A percentile compares a stretch with the other conserved stretches of the same genome.
phyloP scores from a whole-genome alignment of 2,113 vertebrate species.

The Nipponia nippon region DNA sequence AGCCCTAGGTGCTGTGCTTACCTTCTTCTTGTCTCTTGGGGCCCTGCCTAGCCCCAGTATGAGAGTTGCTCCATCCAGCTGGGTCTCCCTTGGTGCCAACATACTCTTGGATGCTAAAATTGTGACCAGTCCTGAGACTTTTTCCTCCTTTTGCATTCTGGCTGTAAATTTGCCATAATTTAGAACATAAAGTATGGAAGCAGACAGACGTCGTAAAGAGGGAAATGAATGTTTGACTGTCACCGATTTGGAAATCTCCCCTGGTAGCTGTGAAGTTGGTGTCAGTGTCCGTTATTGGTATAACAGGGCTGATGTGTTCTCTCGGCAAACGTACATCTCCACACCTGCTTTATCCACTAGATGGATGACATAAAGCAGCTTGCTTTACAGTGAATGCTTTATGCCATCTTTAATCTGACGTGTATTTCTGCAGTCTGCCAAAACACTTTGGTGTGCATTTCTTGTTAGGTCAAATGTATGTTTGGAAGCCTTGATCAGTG shows the following conservation, averaged over 20 bases:
- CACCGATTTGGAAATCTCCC: not conserved
- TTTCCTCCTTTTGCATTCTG: not conserved
- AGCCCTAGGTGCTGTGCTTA: not conserved
- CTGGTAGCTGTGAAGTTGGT: not conserved
- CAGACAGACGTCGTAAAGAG: not conserved
- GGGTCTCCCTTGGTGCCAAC: not conserved
- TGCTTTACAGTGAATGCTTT: not conserved
- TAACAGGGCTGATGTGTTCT: not conserved
- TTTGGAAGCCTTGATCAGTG: slow-evolving; percentile 16
- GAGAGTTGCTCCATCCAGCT: not conserved
- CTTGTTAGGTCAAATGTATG: slow-evolving; percentile 9
- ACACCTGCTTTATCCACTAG: not conserved
- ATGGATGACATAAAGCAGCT: slow-evolving; percentile 10
- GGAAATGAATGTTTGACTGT: not conserved
- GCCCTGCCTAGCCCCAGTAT: not conserved
- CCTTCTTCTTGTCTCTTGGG: not conserved
- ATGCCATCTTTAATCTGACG: slow-evolving; percentile 32
- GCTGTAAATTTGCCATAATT: not conserved
- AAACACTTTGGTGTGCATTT: not conserved
- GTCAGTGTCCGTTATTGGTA: not conserved
- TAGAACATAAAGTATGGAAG: not conserved
- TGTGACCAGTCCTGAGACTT: not conserved
- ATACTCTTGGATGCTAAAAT: not conserved
- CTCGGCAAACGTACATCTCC: not conserved
- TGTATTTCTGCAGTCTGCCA: slow-evolving; percentile 14